Percentiles rank a stretch among this genome's conserved stretches.
phyloP scores from a whole-genome alignment of 2,797 vertebrate genomes.

The Coregonus suidteri region DNA sequence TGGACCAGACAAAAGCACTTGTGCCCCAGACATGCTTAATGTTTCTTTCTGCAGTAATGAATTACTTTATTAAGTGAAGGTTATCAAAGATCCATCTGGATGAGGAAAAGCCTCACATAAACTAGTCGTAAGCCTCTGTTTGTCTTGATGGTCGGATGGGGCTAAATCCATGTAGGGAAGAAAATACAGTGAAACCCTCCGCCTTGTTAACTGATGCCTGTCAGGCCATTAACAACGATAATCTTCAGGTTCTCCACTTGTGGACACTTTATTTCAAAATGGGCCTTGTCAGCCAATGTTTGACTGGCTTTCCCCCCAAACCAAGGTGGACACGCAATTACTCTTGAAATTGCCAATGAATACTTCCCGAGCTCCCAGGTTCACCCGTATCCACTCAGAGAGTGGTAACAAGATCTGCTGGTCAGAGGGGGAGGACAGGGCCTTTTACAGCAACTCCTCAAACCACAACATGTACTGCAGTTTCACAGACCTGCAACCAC shows the following conservation, averaged over 20 bases:
- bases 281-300: conserved; percentile 29
- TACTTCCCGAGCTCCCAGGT: conserved; percentile 38
- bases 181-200: conserved; percentile 29
- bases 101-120: conserved; percentile 34
- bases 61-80: conserved; percentile 55
- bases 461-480: conserved; percentile 11
- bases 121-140: conserved; percentile 36
- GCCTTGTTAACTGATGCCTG: conserved; percentile 34
- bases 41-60: conserved; percentile 50
- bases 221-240: conserved; percentile 37
- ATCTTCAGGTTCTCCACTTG: conserved; percentile 34
- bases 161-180: conserved; percentile 25
- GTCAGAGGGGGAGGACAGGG: conserved; percentile 28
- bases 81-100: conserved; percentile 49
- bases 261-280: conserved; percentile 38
- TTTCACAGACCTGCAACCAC: neutral
- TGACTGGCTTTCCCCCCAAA: conserved; percentile 46
- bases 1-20: conserved; percentile 30
- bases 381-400: conserved; percentile 33
- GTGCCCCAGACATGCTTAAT: conserved; percentile 44
- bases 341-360: conserved; percentile 53
- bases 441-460: conserved; percentile 20
- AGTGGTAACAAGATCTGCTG: conserved; percentile 31
- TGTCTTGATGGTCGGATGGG: conserved; percentile 35
- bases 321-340: conserved; percentile 47